phyloP scores from a whole-genome alignment of 2,113 vertebrate genomes.

The Coptodon bakossiorum region DNA sequence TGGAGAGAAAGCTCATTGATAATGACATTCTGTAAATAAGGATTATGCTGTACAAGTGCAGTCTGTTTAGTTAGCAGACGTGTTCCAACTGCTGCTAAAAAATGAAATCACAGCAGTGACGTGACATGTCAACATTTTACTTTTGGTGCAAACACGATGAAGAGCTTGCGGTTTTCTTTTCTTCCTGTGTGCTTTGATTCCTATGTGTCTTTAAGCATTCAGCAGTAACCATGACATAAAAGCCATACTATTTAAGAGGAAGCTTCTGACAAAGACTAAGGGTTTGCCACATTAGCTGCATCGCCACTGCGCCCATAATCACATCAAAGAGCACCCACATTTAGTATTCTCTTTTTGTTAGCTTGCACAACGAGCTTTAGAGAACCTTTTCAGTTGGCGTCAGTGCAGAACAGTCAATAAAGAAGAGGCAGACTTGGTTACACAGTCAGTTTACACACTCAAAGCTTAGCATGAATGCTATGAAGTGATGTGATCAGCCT shows the following conservation, averaged over 20 bases:
- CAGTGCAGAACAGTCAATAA: neutral
- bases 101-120: neutral
- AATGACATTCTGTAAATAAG: conserved; percentile 20
- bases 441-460: neutral
- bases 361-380: neutral
- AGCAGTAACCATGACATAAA: neutral
- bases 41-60: neutral
- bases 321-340: neutral
- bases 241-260: neutral
- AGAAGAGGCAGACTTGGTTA: neutral
- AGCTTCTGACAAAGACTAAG: neutral
- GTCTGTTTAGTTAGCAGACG: conserved; percentile 13
- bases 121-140: neutral
- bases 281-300: neutral
- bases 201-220: neutral
- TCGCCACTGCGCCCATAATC: neutral
- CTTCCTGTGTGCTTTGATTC: neutral
- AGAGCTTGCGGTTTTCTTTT: neutral
- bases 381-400: neutral
- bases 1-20: neutral
- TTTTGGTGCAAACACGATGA: neutral
- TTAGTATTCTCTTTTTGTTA: neutral
- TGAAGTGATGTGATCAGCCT: neutral
- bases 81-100: conserved; percentile 11
- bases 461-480: neutral